These are phyloP conservation scores for Aptenodytes forsteri DNA, from an alignment of 2,113 vertebrate genomes.

Conservation along the genomic window DNA sequence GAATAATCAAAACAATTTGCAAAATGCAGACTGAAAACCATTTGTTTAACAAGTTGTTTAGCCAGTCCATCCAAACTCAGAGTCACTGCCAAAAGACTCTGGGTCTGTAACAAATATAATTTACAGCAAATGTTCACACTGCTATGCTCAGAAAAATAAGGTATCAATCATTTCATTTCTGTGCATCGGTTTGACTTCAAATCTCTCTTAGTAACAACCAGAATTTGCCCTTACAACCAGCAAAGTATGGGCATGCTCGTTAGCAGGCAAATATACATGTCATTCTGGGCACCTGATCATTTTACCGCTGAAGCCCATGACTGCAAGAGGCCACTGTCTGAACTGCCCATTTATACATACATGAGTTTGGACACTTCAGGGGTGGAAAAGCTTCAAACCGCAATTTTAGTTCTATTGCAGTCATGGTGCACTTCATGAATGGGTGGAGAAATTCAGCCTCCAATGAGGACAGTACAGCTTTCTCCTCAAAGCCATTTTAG, in stretches of 20 bases:
- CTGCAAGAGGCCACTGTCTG: background rate
- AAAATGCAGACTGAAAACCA: background rate
- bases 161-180: background rate
- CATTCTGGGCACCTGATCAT: fast-evolving
- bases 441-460: background rate
- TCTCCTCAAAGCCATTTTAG: background rate
- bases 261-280: background rate
- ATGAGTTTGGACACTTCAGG: background rate
- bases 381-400: background rate
- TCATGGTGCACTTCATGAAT: background rate
- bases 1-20: constrained; percentile 25
- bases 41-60: constrained; percentile 7
- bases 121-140: constrained; percentile 13
- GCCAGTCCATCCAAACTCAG: constrained; percentile 2
- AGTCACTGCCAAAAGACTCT: constrained; percentile 3
- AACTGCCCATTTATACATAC: background rate
- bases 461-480: background rate
- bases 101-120: constrained; percentile 10
- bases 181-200: background rate
- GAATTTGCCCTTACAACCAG: background rate
- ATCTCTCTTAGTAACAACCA: background rate
- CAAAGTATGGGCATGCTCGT: background rate
- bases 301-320: background rate
- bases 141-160: background rate
- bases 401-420: background rate